These are phyloP conservation scores for Agriopis marginaria DNA, from an alignment of 2,888 invertebrate species.

Conservation along the genomic window DNA sequence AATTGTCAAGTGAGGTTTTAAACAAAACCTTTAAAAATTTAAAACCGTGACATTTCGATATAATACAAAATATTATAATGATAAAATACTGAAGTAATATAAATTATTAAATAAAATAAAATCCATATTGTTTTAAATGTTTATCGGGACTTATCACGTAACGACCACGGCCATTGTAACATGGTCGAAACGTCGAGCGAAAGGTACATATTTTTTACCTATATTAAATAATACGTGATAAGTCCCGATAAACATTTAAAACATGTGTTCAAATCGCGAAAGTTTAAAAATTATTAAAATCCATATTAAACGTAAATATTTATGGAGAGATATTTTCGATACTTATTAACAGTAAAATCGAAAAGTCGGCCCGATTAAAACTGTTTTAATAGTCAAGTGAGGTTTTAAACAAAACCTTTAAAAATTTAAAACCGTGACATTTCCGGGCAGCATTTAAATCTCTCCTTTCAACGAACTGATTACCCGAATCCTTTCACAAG, in stretches of 20 bases:
- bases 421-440: slow-evolving; percentile 33
- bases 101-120: no score
- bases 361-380: background rate
- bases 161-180: no score
- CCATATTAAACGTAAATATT: background rate
- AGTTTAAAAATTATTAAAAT: no score
- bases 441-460: slow-evolving; percentile 37
- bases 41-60: slow-evolving; percentile 32
- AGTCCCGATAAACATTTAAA: no score
- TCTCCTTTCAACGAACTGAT: slow-evolving; percentile 33
- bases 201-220: no score
- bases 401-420: slow-evolving; percentile 28
- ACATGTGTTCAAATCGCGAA: no score
- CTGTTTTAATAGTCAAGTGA: slow-evolving; percentile 17
- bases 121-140: no score
- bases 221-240: no score
- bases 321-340: background rate
- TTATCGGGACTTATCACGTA: no score
- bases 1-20: slow-evolving; percentile 26
- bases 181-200: no score
- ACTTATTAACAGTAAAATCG: background rate
- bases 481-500: slow-evolving; percentile 32
- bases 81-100: no score
- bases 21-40: slow-evolving; percentile 30
- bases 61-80: no score